Evolutionary conservation across 2,888 invertebrate genomes (phyloP), one percentile per base, ranked within the genome.

Genomic region (Dynastes maya): DNA sequence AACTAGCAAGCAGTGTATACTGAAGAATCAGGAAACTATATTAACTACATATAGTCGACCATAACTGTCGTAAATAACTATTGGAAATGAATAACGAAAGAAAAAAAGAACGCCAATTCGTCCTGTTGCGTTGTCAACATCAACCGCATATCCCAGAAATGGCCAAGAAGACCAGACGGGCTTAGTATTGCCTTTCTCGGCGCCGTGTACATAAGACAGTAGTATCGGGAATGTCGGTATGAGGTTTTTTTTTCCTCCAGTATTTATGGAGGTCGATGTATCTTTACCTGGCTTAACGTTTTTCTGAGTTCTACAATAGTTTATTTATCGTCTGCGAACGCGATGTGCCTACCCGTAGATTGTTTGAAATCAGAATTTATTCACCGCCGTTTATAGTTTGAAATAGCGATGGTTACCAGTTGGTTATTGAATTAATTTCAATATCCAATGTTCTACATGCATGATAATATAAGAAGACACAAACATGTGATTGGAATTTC

Each of bases 171-270:
- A 70, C 80, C 58, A 78, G 76, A 72, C 78, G 55, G 65, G 74
- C 37, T 78, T 58, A 77, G 76, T 70, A 79, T 80, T 78, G 37
- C 81, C 81, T 81, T 81, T 81, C 79, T 63, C 74, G 81, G 81
- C 80, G 80, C 78, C 80, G 78, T 76, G 55, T 67, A 80, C 74
- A 71, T 13, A 72, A 79, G 77, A 70, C 78, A 58, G 67, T 72
- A 65, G 78, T 77, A 78, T 55, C 64, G 65, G 71, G 80, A 80
- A 80, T 80, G 80, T 74, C 55, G 78, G 76, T 71, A 76, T 78
- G 75, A 70, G 29, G 45, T 61, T 74, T 74, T 63, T 76, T 78
- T 80, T 78, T 76, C 76, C 63, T 74, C 40, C 51, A 72, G 63
- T 78, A 75, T 80, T 80, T 78, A 72, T 80, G 72, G 74, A 80